Evolutionary conservation across 1,140 invertebrate species (phyloP).

Genomic region (Diabrotica undecimpunctata): DNA sequence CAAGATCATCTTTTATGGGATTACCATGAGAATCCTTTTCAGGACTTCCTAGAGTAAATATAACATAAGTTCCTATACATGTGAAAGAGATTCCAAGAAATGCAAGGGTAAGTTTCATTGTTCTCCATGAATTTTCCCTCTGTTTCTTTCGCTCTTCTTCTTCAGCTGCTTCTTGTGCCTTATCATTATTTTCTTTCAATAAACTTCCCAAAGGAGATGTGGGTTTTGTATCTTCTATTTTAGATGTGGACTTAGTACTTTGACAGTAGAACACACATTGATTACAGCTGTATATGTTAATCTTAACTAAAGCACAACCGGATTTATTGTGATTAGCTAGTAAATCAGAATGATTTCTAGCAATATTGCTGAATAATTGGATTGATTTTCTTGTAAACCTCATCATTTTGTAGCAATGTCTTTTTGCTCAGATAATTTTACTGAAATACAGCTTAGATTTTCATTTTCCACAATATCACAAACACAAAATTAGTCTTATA

Average conservation of each 20-base stretch:
- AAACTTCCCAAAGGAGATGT: slow-evolving; percentile 34
- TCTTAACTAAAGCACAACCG: not conserved
- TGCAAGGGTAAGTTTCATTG: slow-evolving; percentile 55
- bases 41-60: slow-evolving; percentile 69
- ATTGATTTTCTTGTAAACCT: not conserved
- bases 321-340: not conserved
- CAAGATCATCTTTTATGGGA: slow-evolving; percentile 74
- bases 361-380: not conserved
- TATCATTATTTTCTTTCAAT: slow-evolving; percentile 32
- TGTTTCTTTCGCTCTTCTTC: slow-evolving; percentile 50
- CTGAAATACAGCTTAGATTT: too few species aligned
- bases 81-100: slow-evolving; percentile 52
- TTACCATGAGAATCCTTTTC: slow-evolving; percentile 69
- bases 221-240: slow-evolving; percentile 20
- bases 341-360: not conserved
- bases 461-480: too few species aligned
- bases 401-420: not conserved
- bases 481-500: too few species aligned
- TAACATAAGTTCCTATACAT: slow-evolving; percentile 49
- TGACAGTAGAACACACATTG: not conserved
- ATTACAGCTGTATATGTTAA: not conserved
- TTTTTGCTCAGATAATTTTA: too few species aligned
- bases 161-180: slow-evolving; percentile 35
- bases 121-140: slow-evolving; percentile 52
- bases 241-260: not conserved